Evolutionary conservation across 2,113 vertebrate genomes (phyloP), one percentile per base, ranked within the genome.

Genomic region (Phalacrocorax brasilianus): DNA sequence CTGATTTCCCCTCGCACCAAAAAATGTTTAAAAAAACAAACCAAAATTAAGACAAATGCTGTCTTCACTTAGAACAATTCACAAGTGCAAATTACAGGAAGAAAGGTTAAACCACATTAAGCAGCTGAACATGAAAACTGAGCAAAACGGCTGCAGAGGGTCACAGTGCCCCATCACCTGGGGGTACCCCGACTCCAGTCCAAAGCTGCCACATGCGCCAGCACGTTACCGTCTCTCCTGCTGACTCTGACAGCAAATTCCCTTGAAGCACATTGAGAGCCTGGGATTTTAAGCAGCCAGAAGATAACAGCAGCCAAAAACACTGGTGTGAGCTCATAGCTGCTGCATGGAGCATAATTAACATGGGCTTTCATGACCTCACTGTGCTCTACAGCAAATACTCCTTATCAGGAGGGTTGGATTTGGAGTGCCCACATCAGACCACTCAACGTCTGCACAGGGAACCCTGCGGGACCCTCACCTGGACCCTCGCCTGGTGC

Each of bases 401-500:
- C 32, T 22, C 32, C 56, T 58, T 22, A n/a, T 20, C 9, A 87
- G 21, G 14, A 90, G 17, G 11, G 9, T 1, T 75, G 26, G 15
- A 3, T 81, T 40, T 75, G 26, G 12, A 55, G 55, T 22, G 32
- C 14, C 21, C 40, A 30, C 30, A 35, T 61, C 65, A 72, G 28
- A 38, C 14, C 32, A 28, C 35, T 65, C 56, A 58, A 19, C 11
- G n/a, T 9, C 74, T 76, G 23, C 59, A 63, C 30, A 38, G 42
- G 22, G 28, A 24, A 14, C 26, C 30, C 35, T 5, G 4, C 0
- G 6, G 23, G 50, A 49, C 13, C n/a, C 35, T 58, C 3, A 2
- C 33, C 61, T 5, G 22, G 63, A 58, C 28, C 13, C 55, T 63
- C 0, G 0, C 11, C 32, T 3, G 2, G 0, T 1, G 11, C 56